phyloP scores from a whole-genome alignment of 2,888 invertebrate species.

The Meiosimyza platycephala region DNA sequence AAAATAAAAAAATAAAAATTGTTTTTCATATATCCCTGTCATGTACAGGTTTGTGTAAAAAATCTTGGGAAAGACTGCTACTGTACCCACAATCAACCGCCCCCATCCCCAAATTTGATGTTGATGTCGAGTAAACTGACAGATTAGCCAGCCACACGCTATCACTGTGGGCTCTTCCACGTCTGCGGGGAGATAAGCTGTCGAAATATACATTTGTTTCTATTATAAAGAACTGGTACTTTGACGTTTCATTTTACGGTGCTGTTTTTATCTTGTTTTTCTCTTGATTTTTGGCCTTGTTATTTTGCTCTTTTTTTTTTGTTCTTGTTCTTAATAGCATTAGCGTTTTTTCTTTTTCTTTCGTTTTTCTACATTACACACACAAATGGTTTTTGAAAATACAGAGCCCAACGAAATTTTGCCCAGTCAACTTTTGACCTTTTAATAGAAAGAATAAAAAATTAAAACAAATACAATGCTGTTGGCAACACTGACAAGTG shows the following conservation, averaged over 20 bases:
- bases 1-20: not conserved
- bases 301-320: not conserved
- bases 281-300: not conserved
- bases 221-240: not conserved
- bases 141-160: not conserved
- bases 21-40: conserved; percentile 1
- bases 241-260: not conserved
- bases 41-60: not conserved
- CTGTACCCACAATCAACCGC: not conserved
- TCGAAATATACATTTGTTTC: conserved; percentile 13
- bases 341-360: not conserved
- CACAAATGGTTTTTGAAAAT: not conserved
- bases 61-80: not conserved
- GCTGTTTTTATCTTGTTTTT: not conserved
- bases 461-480: not conserved
- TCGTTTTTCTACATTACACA: not conserved
- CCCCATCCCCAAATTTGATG: not conserved
- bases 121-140: not conserved
- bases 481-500: conserved; percentile 7
- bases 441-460: not conserved
- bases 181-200: not conserved
- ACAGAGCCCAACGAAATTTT: not conserved
- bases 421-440: conserved; percentile 10
- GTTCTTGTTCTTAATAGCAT: not conserved
- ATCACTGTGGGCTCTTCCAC: not conserved